Conservation (phyloP, 2,113 vertebrate genomes). For the Charadrius vociferus region DNA sequence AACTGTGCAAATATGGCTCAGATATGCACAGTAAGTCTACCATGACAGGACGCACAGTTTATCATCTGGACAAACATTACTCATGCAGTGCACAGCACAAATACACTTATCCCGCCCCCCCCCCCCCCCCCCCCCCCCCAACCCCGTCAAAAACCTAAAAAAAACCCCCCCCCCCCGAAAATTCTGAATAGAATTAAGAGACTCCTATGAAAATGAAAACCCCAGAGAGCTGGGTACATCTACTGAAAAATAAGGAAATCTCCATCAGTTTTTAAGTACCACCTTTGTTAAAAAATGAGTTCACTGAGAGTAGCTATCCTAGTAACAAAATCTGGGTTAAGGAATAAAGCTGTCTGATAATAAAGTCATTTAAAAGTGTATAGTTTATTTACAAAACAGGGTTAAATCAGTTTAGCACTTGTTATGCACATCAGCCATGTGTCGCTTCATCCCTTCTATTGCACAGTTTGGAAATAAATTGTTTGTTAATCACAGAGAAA, state of each 20-base stretch:
- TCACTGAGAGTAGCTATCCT: not conserved
- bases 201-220: not conserved
- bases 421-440: not conserved
- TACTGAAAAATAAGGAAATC: not conserved
- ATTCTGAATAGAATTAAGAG: not conserved
- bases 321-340: not conserved
- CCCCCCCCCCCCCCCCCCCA: too few species aligned
- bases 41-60: not conserved
- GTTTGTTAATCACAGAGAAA: not conserved
- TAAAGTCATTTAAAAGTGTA: not conserved
- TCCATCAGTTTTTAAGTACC: not conserved
- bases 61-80: not conserved
- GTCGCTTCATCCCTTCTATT: not conserved
- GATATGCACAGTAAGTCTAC: not conserved
- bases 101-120: too few species aligned
- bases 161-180: too few species aligned
- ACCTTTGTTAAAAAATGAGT: not conserved
- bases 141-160: too few species aligned
- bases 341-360: not conserved
- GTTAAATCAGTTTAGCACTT: not conserved
- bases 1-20: not conserved
- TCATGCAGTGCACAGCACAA: not conserved
- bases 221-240: not conserved
- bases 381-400: not conserved
- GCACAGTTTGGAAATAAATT: not conserved